Evolutionary conservation across 2,888 invertebrate genomes (phyloP).

Genomic region (Belgica antarctica): DNA sequence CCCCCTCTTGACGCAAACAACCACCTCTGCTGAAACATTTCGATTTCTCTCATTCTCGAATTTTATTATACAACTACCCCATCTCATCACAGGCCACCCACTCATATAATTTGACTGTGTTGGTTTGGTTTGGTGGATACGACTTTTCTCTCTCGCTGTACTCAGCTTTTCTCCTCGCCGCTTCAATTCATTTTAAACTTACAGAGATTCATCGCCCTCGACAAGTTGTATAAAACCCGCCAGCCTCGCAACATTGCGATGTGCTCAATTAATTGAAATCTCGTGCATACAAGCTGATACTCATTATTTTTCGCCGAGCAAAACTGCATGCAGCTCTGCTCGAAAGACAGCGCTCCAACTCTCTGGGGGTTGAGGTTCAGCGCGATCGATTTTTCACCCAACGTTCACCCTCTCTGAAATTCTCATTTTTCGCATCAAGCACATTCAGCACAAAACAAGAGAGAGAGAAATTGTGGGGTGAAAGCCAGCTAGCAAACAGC

Average conservation of each 20-base stretch:
- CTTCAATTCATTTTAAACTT: neutral
- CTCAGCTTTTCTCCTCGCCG: neutral
- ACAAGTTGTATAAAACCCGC: neutral
- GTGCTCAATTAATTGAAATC: neutral
- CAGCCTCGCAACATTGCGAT: neutral
- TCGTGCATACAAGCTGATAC: neutral
- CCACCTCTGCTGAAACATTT: constrained; percentile 1
- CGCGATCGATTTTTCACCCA: constrained; percentile 8
- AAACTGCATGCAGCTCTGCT: neutral
- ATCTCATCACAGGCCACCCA: constrained; percentile 35
- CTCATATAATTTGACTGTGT: constrained; percentile 13
- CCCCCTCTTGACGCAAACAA: constrained; percentile 26
- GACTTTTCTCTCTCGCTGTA: constrained; percentile 10
- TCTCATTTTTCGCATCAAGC: constrained; percentile 1
- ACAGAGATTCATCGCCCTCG: neutral
- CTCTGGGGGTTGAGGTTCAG: no score
- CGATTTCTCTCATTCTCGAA: neutral
- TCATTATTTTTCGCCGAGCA: neutral
- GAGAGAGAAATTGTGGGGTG: constrained; percentile 1
- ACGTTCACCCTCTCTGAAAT: neutral
- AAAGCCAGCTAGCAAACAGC: neutral
- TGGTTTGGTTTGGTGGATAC: constrained; percentile 1
- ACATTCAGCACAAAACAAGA: neutral
- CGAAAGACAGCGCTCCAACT: no score
- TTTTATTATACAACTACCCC: constrained; percentile 33